Base-by-base conservation (phyloP, 2,797 vertebrate species). In the Semotilus atromaculatus region DNA sequence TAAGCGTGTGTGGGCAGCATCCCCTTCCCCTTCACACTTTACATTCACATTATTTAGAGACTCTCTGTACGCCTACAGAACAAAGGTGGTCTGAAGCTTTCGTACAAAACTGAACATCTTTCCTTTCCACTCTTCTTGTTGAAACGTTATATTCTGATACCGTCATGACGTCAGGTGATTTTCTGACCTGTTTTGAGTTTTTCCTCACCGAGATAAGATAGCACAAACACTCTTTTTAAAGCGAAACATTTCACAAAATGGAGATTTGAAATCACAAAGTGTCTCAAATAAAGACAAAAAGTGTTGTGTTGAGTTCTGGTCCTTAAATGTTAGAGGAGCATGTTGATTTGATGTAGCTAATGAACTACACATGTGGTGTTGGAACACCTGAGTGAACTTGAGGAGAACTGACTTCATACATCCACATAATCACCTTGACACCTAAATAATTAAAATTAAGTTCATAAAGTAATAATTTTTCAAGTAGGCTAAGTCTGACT, bases 81-180 rank as follows among this genome's bases (percentile, higher is more conserved):
- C 45, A 40, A 23, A 74, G 78, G 48, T 77, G 85, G 79, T 82
- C 45, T 81, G 75, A 83, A 87, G 75, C 83, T 81, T 72, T 77
- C 48, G n/a, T 23, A 16, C 38, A 74, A 68, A 58, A 40, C n/a
- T 26, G 7, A 68, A 48, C 58, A 62, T 74, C 76, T 86, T 88
- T 86, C 86, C 85, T 86, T 88, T 85, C 88, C 85, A 64, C 34
- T 81, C 66, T 64, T 88, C 82, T 88, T 34, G 38, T 21, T 31
- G 75, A 80, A 85, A 68, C 5, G 14, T 29, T 53, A 66, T 18
- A 73, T 83, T 43, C 53, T 66, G 16, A 67, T 53, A 16, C 23
- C 21, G 64, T 72, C 73, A 26, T 48, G 43, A 58, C 21, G 1
- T 43, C 29, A 75, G 81, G 62, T 55, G 9, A 29, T 8, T 21